Conservation (phyloP, 2,888 invertebrate species). For the Dorcus parallelipipedus region DNA sequence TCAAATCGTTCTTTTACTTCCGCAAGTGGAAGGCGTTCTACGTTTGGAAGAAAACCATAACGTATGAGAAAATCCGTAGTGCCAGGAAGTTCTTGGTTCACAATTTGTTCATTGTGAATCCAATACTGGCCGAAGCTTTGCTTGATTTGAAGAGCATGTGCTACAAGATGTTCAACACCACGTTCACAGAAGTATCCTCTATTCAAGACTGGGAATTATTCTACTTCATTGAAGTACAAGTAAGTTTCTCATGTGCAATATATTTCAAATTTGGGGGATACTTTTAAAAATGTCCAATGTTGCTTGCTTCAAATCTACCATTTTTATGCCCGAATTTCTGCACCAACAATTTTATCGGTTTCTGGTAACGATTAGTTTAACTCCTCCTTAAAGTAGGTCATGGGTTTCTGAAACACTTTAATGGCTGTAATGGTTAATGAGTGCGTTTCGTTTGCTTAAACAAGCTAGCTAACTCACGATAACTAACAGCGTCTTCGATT, state of each 20-base stretch:
- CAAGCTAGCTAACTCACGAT: too few species aligned
- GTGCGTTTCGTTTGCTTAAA: too few species aligned
- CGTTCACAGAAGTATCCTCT: constrained; percentile 58
- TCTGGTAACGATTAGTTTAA: too few species aligned
- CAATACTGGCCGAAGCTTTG: constrained; percentile 67
- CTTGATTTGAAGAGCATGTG: constrained; percentile 68
- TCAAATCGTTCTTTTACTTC: constrained; percentile 66
- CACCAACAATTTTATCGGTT: too few species aligned
- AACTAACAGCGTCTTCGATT: too few species aligned
- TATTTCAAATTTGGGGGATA: too few species aligned
- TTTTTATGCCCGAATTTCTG: too few species aligned
- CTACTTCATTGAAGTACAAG: constrained; percentile 70
- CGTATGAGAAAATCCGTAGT: constrained; percentile 63
- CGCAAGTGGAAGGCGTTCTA: constrained; percentile 78
- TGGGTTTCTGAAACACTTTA: too few species aligned
- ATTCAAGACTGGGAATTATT: constrained; percentile 58
- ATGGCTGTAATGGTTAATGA: too few species aligned
- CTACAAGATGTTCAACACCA: constrained; percentile 58
- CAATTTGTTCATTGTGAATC: constrained; percentile 71
- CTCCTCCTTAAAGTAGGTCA: too few species aligned
- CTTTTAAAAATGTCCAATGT: too few species aligned
- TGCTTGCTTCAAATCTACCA: too few species aligned
- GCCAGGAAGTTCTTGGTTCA: constrained; percentile 60
- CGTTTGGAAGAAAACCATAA: constrained; percentile 70
- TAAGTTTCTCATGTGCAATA: constrained; percentile 31